Conservation (phyloP, 1,140 invertebrate genomes). For the Drosophila elegans region DNA sequence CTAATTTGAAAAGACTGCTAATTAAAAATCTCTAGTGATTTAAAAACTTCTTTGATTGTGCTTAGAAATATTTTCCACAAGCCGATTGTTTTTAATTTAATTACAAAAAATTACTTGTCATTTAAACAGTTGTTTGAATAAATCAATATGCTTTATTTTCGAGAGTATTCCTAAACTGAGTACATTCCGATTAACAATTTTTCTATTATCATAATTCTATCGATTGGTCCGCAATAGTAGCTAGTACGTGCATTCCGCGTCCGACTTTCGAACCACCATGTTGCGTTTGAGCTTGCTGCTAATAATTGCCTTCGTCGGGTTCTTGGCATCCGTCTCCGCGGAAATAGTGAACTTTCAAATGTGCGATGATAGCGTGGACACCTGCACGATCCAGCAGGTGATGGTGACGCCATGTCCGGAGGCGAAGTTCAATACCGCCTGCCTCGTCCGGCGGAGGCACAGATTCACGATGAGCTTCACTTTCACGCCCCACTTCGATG, state of each 20-base stretch:
- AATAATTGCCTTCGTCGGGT: slow-evolving; percentile 27
- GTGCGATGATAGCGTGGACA: slow-evolving; percentile 53
- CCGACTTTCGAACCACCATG: slow-evolving; percentile 53
- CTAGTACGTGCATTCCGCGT: slow-evolving; percentile 48
- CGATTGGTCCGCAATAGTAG: background rate
- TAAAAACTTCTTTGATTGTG: no score
- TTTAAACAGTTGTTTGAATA: no score
- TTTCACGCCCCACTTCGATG: slow-evolving; percentile 86
- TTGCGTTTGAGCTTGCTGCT: slow-evolving; percentile 38
- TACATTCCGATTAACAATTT: background rate
- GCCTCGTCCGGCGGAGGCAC: slow-evolving; percentile 86
- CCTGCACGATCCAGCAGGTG: slow-evolving; percentile 86
- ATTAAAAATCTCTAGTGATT: no score
- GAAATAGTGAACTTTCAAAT: slow-evolving; percentile 55
- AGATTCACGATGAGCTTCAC: slow-evolving; percentile 86
- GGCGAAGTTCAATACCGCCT: slow-evolving; percentile 84
- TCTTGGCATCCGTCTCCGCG: slow-evolving; percentile 18
- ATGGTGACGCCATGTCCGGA: slow-evolving; percentile 86
- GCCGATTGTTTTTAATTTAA: no score
- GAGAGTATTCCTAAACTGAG: background rate
- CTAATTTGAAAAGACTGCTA: no score
- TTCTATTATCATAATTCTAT: background rate
- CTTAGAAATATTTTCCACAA: no score
- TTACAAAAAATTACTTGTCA: no score
- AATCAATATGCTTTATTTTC: background rate